Evolutionary conservation across 1,140 invertebrate genomes (phyloP), one percentile per base, ranked within the genome.

Genomic region (Meloidogyne floridensis): DNA sequence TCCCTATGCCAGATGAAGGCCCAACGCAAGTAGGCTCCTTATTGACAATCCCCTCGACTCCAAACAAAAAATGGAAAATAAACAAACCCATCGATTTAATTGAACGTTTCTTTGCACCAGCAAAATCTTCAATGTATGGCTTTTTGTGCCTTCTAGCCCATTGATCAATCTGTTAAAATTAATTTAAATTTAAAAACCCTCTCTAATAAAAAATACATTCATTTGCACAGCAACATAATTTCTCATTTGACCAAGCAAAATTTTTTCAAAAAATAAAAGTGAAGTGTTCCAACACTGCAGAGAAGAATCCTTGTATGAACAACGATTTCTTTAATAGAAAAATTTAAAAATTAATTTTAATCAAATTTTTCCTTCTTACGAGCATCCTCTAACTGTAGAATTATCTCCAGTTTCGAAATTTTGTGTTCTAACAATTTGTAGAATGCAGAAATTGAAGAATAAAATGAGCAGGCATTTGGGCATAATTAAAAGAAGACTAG

Each of bases 331-430:
- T 10, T 20, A 86, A 75, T 56, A 20, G 82, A 78, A 20, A 18
- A 81, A 8, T 51, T 20, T 20, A n/a, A 20, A 15, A 77, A 72
- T 75, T 43, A 15, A 32, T 32, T 32, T 32, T 1, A n/a, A 84
- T 3, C 0, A 47, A 85, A 13, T 82, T 18, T 80, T 47, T 69
- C 4, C 6, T 82, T 83, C 84, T 76, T 84, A 86, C 86, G 84
- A 87, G 78, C 86, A 86, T 56, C 85, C 86, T 13, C 15, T 43
- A 65, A 86, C 86, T 18, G 86, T 86, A 18, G 81, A 81, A 80
- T 86, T 86, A 77, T 86, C 86, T 15, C 86, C 86, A 7, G 85
- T 87, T 75, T 86, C 86, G 51, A 87, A 86, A 56, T 87, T 86
- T 72, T 86, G 86, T 7, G 65, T 84, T 72, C 5, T 8, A 73